Conservation (phyloP, 2,113 vertebrate species). For the Anhinga anhinga region DNA sequence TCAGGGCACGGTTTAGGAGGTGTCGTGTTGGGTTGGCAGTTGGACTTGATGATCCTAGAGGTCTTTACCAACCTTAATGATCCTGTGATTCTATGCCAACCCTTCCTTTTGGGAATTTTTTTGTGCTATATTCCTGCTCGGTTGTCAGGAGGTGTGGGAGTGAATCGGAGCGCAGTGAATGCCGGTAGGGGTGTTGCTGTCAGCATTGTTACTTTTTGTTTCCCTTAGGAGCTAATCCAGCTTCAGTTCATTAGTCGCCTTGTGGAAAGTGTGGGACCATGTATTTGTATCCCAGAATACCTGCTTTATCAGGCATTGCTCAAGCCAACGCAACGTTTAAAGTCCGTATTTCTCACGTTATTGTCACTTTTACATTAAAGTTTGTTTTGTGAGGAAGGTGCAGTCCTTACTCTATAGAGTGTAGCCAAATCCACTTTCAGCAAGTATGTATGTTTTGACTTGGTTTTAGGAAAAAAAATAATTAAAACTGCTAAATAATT, state of each 20-base stretch:
- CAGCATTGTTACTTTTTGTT: background rate
- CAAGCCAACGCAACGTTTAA: background rate
- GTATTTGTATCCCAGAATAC: background rate
- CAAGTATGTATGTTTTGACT: background rate
- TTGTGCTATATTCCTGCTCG: fast-evolving
- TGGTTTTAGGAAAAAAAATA: background rate
- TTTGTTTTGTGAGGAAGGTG: background rate
- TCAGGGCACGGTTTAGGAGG: too few species aligned
- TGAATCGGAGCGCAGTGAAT: too few species aligned
- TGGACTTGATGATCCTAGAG: too few species aligned
- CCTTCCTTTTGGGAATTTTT: fast-evolving
- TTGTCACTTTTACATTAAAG: background rate
- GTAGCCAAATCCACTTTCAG: background rate
- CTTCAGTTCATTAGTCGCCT: background rate
- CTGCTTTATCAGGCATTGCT: background rate
- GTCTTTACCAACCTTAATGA: too few species aligned
- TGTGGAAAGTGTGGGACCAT: fast-evolving
- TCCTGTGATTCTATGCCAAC: fast-evolving
- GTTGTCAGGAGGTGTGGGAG: background rate
- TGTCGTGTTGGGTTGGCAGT: too few species aligned
- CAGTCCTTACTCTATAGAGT: fast-evolving
- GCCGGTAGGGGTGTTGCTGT: fast-evolving
- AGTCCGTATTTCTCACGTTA: background rate
- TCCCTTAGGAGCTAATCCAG: background rate
- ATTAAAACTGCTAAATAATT: background rate